These are phyloP conservation scores for Atractosteus spatula DNA, from an alignment of 2,113 vertebrate genomes.

Conservation along the genomic window DNA sequence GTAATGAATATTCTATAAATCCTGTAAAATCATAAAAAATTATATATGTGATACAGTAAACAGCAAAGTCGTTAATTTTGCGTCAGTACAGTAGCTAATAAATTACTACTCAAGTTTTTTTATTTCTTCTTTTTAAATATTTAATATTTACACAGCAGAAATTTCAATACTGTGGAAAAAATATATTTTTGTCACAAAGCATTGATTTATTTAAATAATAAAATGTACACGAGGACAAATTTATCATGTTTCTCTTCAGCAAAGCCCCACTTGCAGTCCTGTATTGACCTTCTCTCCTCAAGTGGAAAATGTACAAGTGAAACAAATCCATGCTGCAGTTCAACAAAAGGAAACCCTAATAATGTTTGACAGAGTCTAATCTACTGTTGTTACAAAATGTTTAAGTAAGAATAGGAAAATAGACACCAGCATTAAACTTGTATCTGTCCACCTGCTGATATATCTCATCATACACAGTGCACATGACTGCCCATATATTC, in stretches of 20 bases:
- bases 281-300: constrained; percentile 42
- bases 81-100: constrained; percentile 5
- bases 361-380: constrained; percentile 43
- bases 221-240: neutral
- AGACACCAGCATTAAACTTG: constrained; percentile 19
- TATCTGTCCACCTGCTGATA: constrained; percentile 11
- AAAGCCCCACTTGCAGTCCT: constrained; percentile 20
- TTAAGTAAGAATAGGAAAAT: constrained; percentile 30
- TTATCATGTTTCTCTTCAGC: constrained; percentile 16
- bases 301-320: constrained; percentile 45
- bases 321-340: constrained; percentile 34
- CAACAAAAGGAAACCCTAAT: constrained; percentile 28
- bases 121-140: neutral
- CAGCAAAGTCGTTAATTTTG: constrained; percentile 4
- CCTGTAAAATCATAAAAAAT: constrained; percentile 6
- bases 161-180: constrained; percentile 17
- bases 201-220: constrained; percentile 16
- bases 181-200: neutral
- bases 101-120: neutral
- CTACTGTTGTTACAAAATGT: constrained; percentile 27
- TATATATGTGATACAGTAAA: constrained; percentile 17
- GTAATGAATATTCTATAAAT: constrained; percentile 18
- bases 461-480: neutral
- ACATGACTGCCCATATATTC: constrained; percentile 22
- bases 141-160: constrained; percentile 9